Conservation (phyloP, 2,797 vertebrate genomes). For the Phataginus tetradactyla region DNA sequence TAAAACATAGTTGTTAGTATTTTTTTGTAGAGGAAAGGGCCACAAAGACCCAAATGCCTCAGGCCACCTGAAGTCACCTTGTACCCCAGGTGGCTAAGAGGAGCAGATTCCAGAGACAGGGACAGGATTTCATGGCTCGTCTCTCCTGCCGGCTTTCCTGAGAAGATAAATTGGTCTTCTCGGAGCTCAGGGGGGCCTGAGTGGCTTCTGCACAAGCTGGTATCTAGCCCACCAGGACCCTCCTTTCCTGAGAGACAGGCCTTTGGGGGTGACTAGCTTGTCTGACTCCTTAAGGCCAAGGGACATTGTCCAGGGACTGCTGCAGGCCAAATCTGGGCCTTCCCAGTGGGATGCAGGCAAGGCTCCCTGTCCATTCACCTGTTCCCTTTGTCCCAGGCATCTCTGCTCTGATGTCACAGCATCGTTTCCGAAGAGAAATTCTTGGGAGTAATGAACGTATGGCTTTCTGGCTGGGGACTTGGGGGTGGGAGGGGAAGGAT, state of each 20-base stretch:
- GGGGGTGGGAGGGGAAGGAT: neutral
- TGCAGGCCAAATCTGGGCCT: neutral
- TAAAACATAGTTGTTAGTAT: neutral
- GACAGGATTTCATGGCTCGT: accelerated
- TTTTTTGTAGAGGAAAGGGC: neutral
- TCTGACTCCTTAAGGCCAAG: neutral
- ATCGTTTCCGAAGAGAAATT: neutral
- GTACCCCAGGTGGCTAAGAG: neutral
- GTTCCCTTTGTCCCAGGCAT: neutral
- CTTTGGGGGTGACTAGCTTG: neutral
- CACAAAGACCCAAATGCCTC: neutral
- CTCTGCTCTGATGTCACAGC: neutral
- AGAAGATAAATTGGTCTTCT: neutral
- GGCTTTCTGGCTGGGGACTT: neutral
- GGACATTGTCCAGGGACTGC: neutral
- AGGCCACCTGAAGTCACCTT: neutral
- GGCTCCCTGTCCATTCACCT: neutral
- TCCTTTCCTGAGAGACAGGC: neutral
- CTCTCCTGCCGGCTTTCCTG: neutral
- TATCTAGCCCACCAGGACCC: neutral
- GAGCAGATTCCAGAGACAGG: neutral
- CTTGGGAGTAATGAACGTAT: neutral
- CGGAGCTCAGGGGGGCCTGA: neutral
- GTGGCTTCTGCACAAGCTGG: neutral
- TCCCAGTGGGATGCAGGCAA: neutral